Conservation (phyloP, 2,113 vertebrate species). For the Tamias sibiricus region DNA sequence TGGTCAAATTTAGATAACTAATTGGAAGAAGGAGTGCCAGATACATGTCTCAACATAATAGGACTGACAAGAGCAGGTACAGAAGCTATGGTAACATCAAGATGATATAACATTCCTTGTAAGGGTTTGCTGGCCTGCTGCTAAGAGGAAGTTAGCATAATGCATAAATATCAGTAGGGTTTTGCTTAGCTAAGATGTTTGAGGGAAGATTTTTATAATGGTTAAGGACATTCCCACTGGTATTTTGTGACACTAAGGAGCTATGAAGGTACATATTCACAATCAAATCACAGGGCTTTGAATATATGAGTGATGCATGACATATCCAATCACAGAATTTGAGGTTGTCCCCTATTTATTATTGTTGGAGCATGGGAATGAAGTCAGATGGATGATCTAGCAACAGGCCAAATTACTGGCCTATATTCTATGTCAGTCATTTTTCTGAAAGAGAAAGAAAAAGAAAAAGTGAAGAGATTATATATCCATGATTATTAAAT, state of each 20-base stretch:
- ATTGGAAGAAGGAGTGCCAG: slow-evolving; percentile 2
- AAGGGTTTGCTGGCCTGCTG: not conserved
- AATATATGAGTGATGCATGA: not conserved
- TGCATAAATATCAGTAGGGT: slow-evolving; percentile 25
- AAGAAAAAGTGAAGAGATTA: not conserved
- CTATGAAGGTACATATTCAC: not conserved
- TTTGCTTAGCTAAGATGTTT: slow-evolving; percentile 39
- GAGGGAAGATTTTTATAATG: slow-evolving; percentile 32
- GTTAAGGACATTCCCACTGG: not conserved
- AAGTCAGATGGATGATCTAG: not conserved
- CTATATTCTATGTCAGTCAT: not conserved
- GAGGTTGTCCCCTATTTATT: not conserved
- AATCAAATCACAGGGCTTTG: not conserved
- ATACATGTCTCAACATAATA: not conserved
- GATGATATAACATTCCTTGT: not conserved
- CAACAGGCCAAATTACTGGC: not conserved
- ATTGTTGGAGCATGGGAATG: not conserved
- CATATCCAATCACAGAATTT: not conserved
- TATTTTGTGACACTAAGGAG: slow-evolving; percentile 7
- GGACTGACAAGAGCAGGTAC: slow-evolving; percentile 13
- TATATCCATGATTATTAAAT: not conserved
- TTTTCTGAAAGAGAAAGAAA: not conserved
- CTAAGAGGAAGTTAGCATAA: not conserved
- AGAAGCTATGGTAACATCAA: slow-evolving; percentile 41
- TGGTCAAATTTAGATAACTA: slow-evolving; percentile 37